Conservation (phyloP, 2,113 vertebrate genomes). For the Oncorhynchus clarkii region DNA sequence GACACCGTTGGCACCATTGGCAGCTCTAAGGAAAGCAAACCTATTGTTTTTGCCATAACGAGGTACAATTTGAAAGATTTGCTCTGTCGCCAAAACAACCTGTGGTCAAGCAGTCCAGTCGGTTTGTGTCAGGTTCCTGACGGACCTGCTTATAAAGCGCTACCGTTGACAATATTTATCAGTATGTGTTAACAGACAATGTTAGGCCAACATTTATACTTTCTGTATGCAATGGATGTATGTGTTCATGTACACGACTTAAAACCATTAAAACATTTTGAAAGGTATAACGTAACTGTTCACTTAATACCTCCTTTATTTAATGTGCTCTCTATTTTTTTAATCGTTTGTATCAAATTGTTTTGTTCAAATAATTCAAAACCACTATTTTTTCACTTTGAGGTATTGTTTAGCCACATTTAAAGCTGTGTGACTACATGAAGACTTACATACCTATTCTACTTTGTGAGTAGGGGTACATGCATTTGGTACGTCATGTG, state of each 20-base stretch:
- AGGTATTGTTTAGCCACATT: constrained; percentile 5
- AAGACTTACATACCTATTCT: not conserved
- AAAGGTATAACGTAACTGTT: constrained; percentile 45
- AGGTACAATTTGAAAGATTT: constrained; percentile 47
- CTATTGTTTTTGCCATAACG: constrained; percentile 35
- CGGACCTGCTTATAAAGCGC: constrained; percentile 54
- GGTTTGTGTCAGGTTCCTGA: constrained; percentile 46
- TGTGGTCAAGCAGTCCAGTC: constrained; percentile 53
- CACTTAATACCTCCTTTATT: constrained; percentile 35
- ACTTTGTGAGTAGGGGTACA: not conserved
- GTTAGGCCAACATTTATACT: constrained; percentile 69
- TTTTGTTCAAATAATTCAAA: constrained; percentile 33
- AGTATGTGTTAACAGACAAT: constrained; percentile 60
- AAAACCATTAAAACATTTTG: constrained; percentile 71
- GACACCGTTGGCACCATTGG: constrained; percentile 45
- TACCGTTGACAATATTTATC: constrained; percentile 28
- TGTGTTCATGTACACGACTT: constrained; percentile 72
- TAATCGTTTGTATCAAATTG: constrained; percentile 35
- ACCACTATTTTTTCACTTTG: constrained; percentile 13
- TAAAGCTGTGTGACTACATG: not conserved
- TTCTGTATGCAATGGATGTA: constrained; percentile 68
- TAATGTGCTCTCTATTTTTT: constrained; percentile 20
- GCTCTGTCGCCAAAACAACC: constrained; percentile 45
- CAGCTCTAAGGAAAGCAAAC: constrained; percentile 34
- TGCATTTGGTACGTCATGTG: not conserved